These are phyloP conservation scores for Thamnaconus septentrionalis DNA, from an alignment of 2,113 vertebrate species.

Conservation along the genomic window DNA sequence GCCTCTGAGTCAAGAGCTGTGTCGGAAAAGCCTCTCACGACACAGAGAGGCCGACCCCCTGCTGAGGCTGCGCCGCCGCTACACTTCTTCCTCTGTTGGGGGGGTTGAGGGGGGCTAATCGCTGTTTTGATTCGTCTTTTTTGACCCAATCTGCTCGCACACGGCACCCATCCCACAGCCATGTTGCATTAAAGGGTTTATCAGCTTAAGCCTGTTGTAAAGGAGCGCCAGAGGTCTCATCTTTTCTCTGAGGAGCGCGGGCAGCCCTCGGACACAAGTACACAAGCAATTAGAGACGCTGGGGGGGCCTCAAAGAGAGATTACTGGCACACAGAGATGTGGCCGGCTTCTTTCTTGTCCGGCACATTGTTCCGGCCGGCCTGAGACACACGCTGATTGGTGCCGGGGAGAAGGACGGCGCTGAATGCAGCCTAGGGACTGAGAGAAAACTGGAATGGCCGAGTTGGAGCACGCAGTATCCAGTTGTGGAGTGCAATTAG, in stretches of 20 bases:
- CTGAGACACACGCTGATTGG: conserved; percentile 29
- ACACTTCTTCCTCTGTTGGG: conserved; percentile 58
- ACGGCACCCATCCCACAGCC: conserved; percentile 51
- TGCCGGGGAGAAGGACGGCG: conserved; percentile 26
- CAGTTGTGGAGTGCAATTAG: conserved; percentile 12
- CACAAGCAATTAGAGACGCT: conserved; percentile 74
- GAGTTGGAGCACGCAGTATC: conserved; percentile 16
- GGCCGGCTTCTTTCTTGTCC: conserved; percentile 36
- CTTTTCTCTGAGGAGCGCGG: conserved; percentile 59
- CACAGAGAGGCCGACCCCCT: conserved; percentile 53
- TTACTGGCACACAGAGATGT: conserved; percentile 55
- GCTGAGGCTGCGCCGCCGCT: conserved; percentile 55
- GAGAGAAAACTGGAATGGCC: not conserved
- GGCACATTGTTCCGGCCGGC: conserved; percentile 19
- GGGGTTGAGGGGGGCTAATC: conserved; percentile 71
- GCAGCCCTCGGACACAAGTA: conserved; percentile 63
- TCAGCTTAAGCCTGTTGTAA: conserved; percentile 78
- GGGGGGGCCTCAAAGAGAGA: conserved; percentile 56
- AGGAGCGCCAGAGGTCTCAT: conserved; percentile 67
- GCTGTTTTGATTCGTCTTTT: conserved; percentile 73
- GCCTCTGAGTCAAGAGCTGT: not conserved
- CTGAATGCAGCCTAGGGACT: conserved; percentile 5
- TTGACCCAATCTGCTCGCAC: conserved; percentile 62
- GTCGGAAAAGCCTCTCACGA: conserved; percentile 29
- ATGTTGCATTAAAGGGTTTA: conserved; percentile 75